Evolutionary conservation across 2,113 vertebrate species (phyloP), one percentile per base, ranked within the genome.

Genomic region (Periophthalmodon schlosseri): DNA sequence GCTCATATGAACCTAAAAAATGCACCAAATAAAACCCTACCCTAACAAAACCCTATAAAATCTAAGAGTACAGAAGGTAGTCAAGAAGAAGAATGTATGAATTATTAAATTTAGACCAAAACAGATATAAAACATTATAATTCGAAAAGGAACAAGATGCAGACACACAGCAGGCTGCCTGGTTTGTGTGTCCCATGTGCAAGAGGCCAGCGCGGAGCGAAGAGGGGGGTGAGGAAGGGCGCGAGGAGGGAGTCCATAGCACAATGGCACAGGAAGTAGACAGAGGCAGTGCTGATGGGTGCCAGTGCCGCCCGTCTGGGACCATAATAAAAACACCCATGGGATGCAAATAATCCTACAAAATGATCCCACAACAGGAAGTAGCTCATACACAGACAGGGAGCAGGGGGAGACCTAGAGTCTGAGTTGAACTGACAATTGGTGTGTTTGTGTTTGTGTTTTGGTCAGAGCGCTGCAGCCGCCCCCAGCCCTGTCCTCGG

Each of bases 401-500:
- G 23, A 68, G 36, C 56, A 69, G 69, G 52, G 82, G 69, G 69
- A 69, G 79, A 82, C 68, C 67, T 50, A 28, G 9, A 2, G 12
- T 68, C 64, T 84, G 20, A 50, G 57, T 72, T 56, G 5, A 71
- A 58, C 56, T 70, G 50, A 87, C 46, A 75, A 3, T 70, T 12
- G 58, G 65, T 71, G 24, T 72, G 34, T 79, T 11, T 71, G 18
- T 75, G 24, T 72, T 39, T 79, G 13, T 71, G 18, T 75, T 28
- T 81, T 87, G 93, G 88, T 92, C 94, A 99, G 97, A 99, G 97
- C 90, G 96, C 97, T 85, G 96, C 97, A 89, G 96, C 97, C 91
- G 95, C 96, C 87, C 95, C 97, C 87, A 99, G 97, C 84, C 97
- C 97, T 66, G 96, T 97, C 88, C 95, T 98, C 79, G 97, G 96